Evolutionary conservation across 1,140 invertebrate species (phyloP), one percentile per base, ranked within the genome.

Genomic region (Pseudomyrmex concolor): DNA sequence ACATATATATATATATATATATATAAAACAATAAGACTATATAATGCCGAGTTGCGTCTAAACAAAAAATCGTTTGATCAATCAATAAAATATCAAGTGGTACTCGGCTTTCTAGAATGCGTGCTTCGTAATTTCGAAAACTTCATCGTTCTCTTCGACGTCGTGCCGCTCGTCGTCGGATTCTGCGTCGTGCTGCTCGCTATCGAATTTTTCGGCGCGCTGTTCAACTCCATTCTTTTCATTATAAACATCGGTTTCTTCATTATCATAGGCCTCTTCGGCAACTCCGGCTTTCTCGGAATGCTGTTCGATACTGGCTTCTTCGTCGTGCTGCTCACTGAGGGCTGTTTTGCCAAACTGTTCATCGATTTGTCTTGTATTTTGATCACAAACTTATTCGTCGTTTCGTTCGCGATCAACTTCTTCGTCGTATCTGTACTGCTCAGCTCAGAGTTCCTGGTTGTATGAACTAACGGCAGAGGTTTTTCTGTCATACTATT

Each of bases 211-310:
- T 5, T 43, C 12, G 51, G 50, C 22, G 77, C 71, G 43, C 51
- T 63, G 12, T 7, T 67, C 22, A 10, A 10, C 15, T 43, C 22
- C 0, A 15, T 12, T 59, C 51, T 15, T 34, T 17, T 78, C 51
- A 78, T 25, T 48, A 78, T 55, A 1, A 25, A 45, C 1, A 19
- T 57, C 34, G 76, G 7, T n/a, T 78, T 78, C 54, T 78, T 78
- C 76, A 78, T 78, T 17, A 78, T 2, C 64, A 50, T 50, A 70
- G 76, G 76, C 34, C 76, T 67, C 43, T 78, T 78, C 10, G 51
- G 19, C 10, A 70, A 0, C 13, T 17, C 8, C 3, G 0, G 13
- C 0, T 66, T 57, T 4, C n/a, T 77, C 4, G 25, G 13, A 4
- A 15, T 68, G 17, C n/a, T 25, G 1, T 22, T 78, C 22, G 43